A percentile compares a stretch with the other conserved stretches of the same genome.
Evolutionary conservation across 2,113 vertebrate species (phyloP).

Genomic region (Chaetops frenatus): DNA sequence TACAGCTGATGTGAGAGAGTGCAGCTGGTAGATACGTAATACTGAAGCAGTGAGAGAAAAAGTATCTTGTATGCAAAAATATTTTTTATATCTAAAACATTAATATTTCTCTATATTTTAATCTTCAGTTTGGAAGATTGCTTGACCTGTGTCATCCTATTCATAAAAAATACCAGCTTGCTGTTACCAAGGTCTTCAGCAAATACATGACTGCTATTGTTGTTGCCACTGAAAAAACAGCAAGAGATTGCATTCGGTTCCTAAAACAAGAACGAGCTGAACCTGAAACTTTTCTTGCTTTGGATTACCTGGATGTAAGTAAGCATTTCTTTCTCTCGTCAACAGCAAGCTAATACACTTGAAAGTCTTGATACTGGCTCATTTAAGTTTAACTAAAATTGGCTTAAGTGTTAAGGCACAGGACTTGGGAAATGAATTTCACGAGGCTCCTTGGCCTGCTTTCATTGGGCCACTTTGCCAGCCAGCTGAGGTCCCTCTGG

Average conservation of each 20-base stretch:
- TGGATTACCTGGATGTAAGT: constrained; percentile 90
- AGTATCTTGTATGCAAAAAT: not conserved
- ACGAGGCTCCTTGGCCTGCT: not conserved
- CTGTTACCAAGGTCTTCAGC: constrained; percentile 90
- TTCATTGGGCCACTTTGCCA: not conserved
- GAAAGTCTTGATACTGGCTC: not conserved
- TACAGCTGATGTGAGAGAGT: not conserved
- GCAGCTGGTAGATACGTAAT: not conserved
- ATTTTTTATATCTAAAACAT: not conserved
- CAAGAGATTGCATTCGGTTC: constrained; percentile 85
- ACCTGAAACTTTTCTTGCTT: constrained; percentile 90
- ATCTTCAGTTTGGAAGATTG: constrained; percentile 84
- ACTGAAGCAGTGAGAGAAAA: not conserved
- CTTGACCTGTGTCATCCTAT: constrained; percentile 90
- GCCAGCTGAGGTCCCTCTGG: not conserved
- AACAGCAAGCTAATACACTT: not conserved
- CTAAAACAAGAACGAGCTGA: constrained; percentile 88
- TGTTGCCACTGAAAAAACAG: constrained; percentile 84
- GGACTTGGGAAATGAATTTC: not conserved
- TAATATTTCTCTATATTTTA: not conserved
- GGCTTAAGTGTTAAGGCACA: not conserved
- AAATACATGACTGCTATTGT: constrained; percentile 85
- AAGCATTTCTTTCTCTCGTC: not conserved
- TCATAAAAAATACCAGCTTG: constrained; percentile 93
- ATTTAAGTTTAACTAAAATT: not conserved